Evolutionary conservation across 2,113 vertebrate genomes (phyloP), one percentile per base, ranked within the genome.

Genomic region (Fregata magnificens): DNA sequence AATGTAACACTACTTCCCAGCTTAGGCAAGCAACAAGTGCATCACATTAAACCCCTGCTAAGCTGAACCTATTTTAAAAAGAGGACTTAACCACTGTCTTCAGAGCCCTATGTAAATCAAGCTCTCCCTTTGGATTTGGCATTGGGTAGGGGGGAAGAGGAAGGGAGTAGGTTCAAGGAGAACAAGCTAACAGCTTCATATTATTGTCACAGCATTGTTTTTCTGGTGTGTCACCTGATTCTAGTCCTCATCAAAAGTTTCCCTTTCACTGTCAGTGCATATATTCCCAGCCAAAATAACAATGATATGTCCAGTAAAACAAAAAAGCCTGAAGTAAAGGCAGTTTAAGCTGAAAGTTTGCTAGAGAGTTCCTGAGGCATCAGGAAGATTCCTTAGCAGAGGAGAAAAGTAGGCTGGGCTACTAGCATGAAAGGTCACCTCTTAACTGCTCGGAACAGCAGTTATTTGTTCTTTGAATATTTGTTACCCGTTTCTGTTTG

Each of bases 31-130:
- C 65, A 89, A 34, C 52, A 82, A 83, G 72, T 56, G 45, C 26
- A 22, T 88, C 61, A n/a, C 67, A 31, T 50, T 59, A 91, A 92
- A 76, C 49, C 71, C 86, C 90, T 69, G 80, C 93, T 93, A 93
- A 90, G 62, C 61, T 9, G 17, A 72, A 47, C 70, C 74, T 96
- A 12, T 83, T 91, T 96, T 94, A 94, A 89, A 93, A 88, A 40
- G 17, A 28, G 21, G 91, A 87, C n/a, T 95, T 79, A 79, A 42
- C 18, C 18, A 2, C 22, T 5, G 65, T 8, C 56, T 69, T 70
- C 72, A 82, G 81, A 89, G 86, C 21, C 34, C 16, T 52, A 29
- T 1, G 0, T 20, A 88, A 83, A 83, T 55, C 82, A 53, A 50
- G 47, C 36, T 77, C 49, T 92, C 62, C 74, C 78, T 44, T 72